Conservation (phyloP, 2,113 vertebrate genomes). For the Tor tambroides region DNA sequence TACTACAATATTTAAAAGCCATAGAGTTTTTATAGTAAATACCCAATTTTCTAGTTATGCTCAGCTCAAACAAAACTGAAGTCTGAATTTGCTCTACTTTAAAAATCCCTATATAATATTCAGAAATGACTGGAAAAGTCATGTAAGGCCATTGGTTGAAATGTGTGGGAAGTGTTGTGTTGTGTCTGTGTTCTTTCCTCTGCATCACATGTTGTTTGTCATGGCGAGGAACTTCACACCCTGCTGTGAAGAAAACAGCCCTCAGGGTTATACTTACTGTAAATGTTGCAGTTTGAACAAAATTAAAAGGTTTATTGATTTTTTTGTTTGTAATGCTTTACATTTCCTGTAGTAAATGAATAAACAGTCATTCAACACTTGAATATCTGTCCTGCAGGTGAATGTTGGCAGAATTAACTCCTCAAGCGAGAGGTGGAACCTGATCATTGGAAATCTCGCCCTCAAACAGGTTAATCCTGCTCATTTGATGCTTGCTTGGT, state of each 20-base stretch:
- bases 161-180: not conserved
- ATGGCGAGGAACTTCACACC: conserved; percentile 63
- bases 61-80: no score
- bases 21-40: not conserved
- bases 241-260: conserved; percentile 46
- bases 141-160: not conserved
- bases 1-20: not conserved
- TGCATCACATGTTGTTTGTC: conserved; percentile 43
- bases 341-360: not conserved
- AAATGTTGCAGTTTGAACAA: not conserved
- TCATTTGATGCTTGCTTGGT: not conserved
- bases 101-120: not conserved
- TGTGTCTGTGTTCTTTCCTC: conserved; percentile 25
- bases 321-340: not conserved
- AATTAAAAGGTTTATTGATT: not conserved
- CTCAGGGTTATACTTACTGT: not conserved
- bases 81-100: not conserved
- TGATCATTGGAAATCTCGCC: conserved; percentile 87
- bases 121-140: not conserved
- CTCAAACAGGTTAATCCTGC: conserved; percentile 84
- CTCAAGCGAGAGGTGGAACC: conserved; percentile 78
- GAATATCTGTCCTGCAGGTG: conserved; percentile 73
- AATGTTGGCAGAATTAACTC: conserved; percentile 87
- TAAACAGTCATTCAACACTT: not conserved
- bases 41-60: not conserved